Evolutionary conservation across 1,140 invertebrate genomes (phyloP), one percentile per base, ranked within the genome.

Genomic region (Magallana ariakensis): DNA sequence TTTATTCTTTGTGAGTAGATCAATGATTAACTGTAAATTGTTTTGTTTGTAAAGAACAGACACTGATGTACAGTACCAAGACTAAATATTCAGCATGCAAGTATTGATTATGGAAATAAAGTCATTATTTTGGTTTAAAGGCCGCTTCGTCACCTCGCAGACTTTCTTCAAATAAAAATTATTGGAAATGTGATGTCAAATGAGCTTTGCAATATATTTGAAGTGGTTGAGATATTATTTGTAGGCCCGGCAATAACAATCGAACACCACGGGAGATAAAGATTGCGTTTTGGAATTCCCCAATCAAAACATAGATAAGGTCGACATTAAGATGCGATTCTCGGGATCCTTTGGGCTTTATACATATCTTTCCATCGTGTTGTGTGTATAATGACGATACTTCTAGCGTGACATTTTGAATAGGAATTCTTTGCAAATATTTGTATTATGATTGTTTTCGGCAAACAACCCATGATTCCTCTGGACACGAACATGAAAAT

Each of bases 41-140:
- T 46, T 46, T 46, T 46, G 2, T 46, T 46, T 46, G 2, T 46
- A 46, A 46, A 46, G 33, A 46, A 46, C 33, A 2, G 33, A 46
- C 33, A 2, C 33, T 46, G 33, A 46, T 46, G 5, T 4, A 75
- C 66, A 75, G 22, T 26, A 75, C 22, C 11, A 16, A 4, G 66
- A 26, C 66, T 19, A 75, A 75, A 33, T 33, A 33, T 75, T 26
- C 66, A 26, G 66, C 22, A 75, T 75, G 66, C 66, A 75, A 75
- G 33, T 75, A 75, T 75, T 75, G 66, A 75, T 75, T 75, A 75
- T 75, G 66, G 66, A 75, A 75, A 75, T 75, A 75, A 75, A 75
- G 22, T 75, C 66, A 75, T 75, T 75, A 75, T 26, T 75, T 75
- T 75, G 66, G 22, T 75, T 75, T 75, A 13, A 75, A 13, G 66